Percentiles rank a stretch among this genome's conserved stretches.
phyloP scores from a whole-genome alignment of 2,113 vertebrate genomes.

The Emydocephalus ijimae region DNA sequence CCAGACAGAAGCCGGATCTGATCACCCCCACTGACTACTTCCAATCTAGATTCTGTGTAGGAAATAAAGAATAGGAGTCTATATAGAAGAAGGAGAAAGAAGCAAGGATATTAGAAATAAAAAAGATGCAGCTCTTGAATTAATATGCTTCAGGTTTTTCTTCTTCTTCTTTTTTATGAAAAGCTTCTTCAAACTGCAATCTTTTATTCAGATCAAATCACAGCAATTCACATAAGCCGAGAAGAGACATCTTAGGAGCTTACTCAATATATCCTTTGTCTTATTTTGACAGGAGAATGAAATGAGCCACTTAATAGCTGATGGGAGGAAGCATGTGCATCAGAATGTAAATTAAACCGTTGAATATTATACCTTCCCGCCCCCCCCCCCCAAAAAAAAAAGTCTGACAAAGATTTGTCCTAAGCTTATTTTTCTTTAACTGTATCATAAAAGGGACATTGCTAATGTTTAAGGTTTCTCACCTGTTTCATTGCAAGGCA shows the following conservation, averaged over 20 bases:
- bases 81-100: neutral
- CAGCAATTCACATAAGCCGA: neutral
- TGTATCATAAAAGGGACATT: neutral
- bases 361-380: neutral
- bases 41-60: neutral
- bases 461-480: neutral
- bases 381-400: fast-evolving
- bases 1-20: neutral
- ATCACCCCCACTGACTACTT: neutral
- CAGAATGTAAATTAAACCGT: neutral
- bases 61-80: neutral
- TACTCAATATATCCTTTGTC: neutral
- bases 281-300: neutral
- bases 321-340: neutral
- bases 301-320: neutral
- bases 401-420: neutral
- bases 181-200: neutral
- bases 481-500: neutral
- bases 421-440: neutral
- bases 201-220: neutral
- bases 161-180: neutral
- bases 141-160: neutral
- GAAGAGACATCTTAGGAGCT: neutral
- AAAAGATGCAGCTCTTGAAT: neutral
- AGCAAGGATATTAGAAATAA: neutral